Evolutionary conservation across 1,140 invertebrate species (phyloP).

Genomic region (Scylla paramamosain): DNA sequence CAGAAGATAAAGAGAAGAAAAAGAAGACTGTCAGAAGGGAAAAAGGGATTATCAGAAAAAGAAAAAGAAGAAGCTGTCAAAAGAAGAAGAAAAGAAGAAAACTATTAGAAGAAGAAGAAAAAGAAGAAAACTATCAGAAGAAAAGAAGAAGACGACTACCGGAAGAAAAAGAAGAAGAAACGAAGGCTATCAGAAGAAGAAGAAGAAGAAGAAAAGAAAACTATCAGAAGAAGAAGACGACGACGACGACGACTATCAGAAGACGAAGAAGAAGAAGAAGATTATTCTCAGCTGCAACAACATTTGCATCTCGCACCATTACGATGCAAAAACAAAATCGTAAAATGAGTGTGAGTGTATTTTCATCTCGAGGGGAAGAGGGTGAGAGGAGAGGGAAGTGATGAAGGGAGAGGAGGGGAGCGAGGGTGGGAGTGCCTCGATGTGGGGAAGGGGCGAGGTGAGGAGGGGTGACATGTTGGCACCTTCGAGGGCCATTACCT

Average conservation of each 20-base stretch:
- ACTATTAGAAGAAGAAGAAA: neutral
- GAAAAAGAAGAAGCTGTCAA: neutral
- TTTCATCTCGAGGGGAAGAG: neutral
- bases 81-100: too few relatives aligned
- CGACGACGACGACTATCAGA: too few relatives aligned
- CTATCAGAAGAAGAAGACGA: neutral
- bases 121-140: neutral
- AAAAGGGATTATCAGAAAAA: neutral
- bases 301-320: too few relatives aligned
- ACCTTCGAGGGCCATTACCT: slow-evolving; percentile 11
- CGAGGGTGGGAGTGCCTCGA: neutral
- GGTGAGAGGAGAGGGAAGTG: neutral
- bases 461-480: neutral
- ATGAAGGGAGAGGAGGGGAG: neutral
- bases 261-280: too few relatives aligned
- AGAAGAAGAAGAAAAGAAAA: neutral
- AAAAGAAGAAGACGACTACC: neutral
- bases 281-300: too few relatives aligned
- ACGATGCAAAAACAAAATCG: neutral
- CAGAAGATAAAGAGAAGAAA: neutral
- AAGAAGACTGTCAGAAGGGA: neutral
- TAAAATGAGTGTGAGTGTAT: slow-evolving; percentile 10
- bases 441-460: neutral
- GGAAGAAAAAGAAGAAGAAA: too few relatives aligned
- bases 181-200: neutral